Percentiles rank a stretch among this genome's conserved stretches.
Evolutionary conservation across 2,797 vertebrate species (phyloP).

Genomic region (Dendrocincla tyrannina): DNA sequence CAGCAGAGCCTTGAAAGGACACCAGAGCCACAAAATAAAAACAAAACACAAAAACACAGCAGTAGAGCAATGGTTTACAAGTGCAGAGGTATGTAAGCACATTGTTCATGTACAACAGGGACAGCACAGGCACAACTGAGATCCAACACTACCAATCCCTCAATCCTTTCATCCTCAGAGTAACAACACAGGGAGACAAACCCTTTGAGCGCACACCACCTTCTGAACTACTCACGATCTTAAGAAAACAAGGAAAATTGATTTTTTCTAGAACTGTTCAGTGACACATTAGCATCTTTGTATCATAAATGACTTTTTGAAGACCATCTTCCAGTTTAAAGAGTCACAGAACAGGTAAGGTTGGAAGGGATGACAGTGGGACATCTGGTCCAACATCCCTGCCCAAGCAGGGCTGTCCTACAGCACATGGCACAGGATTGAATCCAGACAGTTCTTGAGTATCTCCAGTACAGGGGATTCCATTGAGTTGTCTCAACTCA

Average conservation of each 20-base stretch:
- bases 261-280: background rate
- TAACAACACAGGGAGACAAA: background rate
- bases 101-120: background rate
- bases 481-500: background rate
- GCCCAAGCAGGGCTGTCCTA: background rate
- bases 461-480: background rate
- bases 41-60: background rate
- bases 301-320: background rate
- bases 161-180: background rate
- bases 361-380: background rate
- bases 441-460: background rate
- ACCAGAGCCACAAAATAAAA: background rate
- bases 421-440: background rate
- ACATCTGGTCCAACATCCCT: too few species aligned
- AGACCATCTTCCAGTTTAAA: background rate
- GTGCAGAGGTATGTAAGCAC: background rate
- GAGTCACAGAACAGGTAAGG: background rate
- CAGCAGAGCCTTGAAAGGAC: background rate
- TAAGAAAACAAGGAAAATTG: background rate
- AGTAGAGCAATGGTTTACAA: background rate
- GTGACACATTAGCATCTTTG: background rate
- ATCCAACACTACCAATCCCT: background rate
- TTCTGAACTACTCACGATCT: background rate
- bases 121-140: background rate
- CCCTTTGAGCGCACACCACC: accelerated